Evolutionary conservation across 2,113 vertebrate genomes (phyloP).

Genomic region (Nesogale talazaci): DNA sequence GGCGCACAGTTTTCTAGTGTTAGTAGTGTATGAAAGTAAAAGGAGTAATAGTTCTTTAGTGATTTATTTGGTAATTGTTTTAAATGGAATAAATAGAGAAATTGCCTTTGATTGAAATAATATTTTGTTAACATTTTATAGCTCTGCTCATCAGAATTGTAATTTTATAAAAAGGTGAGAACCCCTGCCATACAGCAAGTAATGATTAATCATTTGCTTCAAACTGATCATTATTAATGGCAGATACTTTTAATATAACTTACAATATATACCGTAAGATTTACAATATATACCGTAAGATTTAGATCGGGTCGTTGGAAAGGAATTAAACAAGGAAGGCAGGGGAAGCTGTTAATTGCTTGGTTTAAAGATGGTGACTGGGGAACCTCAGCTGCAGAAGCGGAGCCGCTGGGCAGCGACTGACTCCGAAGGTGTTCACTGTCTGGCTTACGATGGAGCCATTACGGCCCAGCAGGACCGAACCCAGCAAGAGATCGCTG

Average conservation of each 20-base stretch:
- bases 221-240: background rate
- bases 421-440: constrained; percentile 91
- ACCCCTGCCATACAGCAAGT: background rate
- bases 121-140: constrained; percentile 35
- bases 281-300: background rate
- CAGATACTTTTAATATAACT: constrained; percentile 25
- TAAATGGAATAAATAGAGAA: constrained; percentile 17
- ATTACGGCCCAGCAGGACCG: constrained; percentile 96
- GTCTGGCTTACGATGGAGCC: constrained; percentile 94
- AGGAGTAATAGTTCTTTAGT: constrained; percentile 12
- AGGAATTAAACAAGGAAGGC: background rate
- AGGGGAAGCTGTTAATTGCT: too few relatives aligned
- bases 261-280: background rate
- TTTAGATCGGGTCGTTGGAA: constrained; percentile 9
- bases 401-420: constrained; percentile 92
- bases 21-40: too few relatives aligned
- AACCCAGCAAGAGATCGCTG: constrained; percentile 94
- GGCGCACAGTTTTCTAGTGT: background rate
- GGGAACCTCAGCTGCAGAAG: constrained; percentile 93
- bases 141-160: background rate
- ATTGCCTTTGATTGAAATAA: background rate
- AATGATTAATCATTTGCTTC: background rate
- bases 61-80: constrained; percentile 53
- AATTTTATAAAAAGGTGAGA: background rate
- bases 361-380: constrained; percentile 94